A percentile compares a stretch with the other conserved stretches of the same genome.
These are phyloP conservation scores for Melanotaenia maccullochi DNA, from an alignment of 2,797 vertebrate species.

Conservation along the genomic window DNA sequence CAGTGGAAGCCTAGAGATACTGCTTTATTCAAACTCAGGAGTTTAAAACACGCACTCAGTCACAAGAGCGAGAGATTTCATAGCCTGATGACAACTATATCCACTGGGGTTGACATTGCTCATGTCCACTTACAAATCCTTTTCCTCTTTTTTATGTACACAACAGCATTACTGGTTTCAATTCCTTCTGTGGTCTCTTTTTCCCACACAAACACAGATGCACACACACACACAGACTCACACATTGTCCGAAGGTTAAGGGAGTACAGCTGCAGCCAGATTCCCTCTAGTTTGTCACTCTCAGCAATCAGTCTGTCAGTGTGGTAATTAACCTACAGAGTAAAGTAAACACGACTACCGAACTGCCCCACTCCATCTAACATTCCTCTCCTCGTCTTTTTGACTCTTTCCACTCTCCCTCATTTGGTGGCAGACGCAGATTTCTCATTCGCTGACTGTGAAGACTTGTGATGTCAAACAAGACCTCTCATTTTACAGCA, in stretches of 20 bases:
- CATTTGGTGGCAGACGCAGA: constrained; percentile 52
- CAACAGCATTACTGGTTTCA: constrained; percentile 20
- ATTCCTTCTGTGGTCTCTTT: constrained; percentile 32
- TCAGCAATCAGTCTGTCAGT: constrained; percentile 80
- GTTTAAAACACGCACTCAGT: constrained; percentile 35
- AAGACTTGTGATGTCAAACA: constrained; percentile 37
- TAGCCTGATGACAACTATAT: constrained; percentile 14
- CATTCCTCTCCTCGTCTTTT: constrained; percentile 71
- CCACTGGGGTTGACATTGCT: constrained; percentile 30
- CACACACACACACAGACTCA: constrained; percentile 29
- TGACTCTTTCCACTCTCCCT: constrained; percentile 59
- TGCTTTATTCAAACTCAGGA: constrained; percentile 73
- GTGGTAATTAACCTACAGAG: constrained; percentile 81
- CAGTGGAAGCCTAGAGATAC: constrained; percentile 65
- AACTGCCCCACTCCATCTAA: constrained; percentile 68
- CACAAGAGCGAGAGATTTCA: constrained; percentile 5
- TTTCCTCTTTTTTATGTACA: constrained; percentile 31
- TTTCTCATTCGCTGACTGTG: constrained; percentile 59
- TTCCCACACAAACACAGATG: constrained; percentile 26
- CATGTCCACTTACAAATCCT: constrained; percentile 27
- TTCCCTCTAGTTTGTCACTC: constrained; percentile 69
- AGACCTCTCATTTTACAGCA: constrained; percentile 26
- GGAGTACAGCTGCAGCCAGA: constrained; percentile 68
- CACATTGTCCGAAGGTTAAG: constrained; percentile 60
- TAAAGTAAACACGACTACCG: constrained; percentile 81